These are phyloP conservation scores for Burhinus bistriatus DNA, from an alignment of 2,113 vertebrate genomes.

Conservation along the genomic window DNA sequence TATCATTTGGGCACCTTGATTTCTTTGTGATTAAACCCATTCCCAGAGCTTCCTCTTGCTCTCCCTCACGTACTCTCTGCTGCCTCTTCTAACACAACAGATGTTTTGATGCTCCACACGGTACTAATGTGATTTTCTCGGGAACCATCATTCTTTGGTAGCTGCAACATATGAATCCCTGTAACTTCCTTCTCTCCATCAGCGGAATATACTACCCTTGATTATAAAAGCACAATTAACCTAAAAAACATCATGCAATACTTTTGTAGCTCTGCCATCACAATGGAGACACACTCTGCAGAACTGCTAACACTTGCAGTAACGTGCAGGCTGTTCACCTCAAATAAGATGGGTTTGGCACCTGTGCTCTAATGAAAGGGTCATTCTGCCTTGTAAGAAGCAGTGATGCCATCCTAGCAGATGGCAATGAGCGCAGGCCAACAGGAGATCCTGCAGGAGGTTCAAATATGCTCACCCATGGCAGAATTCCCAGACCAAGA, in stretches of 20 bases:
- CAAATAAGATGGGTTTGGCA: not conserved
- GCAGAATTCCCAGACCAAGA: not conserved
- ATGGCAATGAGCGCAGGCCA: not conserved
- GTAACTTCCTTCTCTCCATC: not conserved
- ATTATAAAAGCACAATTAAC: not conserved
- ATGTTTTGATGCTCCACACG: not conserved
- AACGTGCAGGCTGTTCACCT: not conserved
- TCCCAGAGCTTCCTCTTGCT: not conserved
- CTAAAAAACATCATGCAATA: not conserved
- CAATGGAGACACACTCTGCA: not conserved
- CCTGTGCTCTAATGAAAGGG: not conserved
- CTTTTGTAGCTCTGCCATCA: not conserved
- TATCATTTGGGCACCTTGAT: not conserved
- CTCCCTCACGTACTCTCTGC: not conserved
- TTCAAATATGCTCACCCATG: not conserved
- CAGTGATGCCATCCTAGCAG: not conserved
- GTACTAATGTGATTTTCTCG: not conserved
- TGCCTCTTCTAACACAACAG: not conserved
- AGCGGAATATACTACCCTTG: not conserved
- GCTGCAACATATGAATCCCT: not conserved
- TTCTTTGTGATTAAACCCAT: not conserved
- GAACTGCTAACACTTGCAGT: not conserved
- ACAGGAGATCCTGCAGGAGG: not conserved
- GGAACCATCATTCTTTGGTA: conserved; percentile 15
- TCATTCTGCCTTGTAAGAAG: not conserved